A percentile compares a stretch with the other conserved stretches of the same genome.
Conservation (phyloP, 2,888 invertebrate genomes). For the Pseudococcus viburni region DNA sequence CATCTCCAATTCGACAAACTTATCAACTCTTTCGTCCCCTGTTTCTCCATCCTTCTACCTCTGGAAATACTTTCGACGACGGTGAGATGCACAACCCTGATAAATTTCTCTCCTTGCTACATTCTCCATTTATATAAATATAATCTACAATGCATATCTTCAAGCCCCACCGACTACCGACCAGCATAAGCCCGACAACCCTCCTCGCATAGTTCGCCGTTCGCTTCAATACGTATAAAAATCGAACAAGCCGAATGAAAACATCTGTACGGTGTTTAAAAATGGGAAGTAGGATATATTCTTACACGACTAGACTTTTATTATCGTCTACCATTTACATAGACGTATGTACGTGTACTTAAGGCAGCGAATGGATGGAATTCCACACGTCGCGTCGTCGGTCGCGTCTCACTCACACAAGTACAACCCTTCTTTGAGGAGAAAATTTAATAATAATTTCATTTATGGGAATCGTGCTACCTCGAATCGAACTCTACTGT, state of each 20-base stretch:
- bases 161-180: neutral
- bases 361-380: neutral
- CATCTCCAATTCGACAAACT: neutral
- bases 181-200: neutral
- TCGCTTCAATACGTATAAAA: neutral
- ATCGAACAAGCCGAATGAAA: constrained; percentile 12
- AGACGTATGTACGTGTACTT: neutral
- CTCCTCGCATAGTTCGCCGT: neutral
- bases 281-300: constrained; percentile 28
- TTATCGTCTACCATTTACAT: constrained; percentile 7
- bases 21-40: neutral
- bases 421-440: neutral
- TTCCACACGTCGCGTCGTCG: neutral
- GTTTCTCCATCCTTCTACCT: neutral
- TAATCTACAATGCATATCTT: neutral
- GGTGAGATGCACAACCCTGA: constrained; percentile 5
- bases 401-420: neutral
- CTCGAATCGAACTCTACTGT: neutral
- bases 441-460: neutral
- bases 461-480: neutral
- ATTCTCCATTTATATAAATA: neutral
- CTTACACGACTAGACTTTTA: constrained; percentile 42
- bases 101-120: neutral
- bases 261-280: constrained; percentile 40
- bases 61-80: neutral